phyloP scores from a whole-genome alignment of 2,888 invertebrate species.

The Macrophya alboannulata region DNA sequence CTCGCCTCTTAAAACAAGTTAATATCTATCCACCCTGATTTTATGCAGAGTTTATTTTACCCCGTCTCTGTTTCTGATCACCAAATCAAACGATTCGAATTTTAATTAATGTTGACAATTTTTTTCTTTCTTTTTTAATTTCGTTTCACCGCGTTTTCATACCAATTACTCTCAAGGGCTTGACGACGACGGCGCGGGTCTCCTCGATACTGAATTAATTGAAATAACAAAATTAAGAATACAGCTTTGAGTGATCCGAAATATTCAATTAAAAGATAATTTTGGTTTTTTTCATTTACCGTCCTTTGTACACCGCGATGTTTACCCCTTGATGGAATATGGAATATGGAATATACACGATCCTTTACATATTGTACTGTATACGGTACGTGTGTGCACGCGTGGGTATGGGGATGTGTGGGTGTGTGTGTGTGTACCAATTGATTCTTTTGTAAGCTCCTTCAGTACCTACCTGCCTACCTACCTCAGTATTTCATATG shows the following conservation, averaged over 20 bases:
- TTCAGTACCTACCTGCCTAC: not conserved
- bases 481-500: constrained; percentile 11
- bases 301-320: not conserved
- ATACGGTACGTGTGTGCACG: too few species aligned
- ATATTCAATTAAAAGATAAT: constrained; percentile 43
- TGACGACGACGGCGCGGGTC: not conserved
- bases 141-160: not conserved
- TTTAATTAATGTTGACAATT: constrained; percentile 36
- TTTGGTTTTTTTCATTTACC: not conserved
- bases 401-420: too few species aligned
- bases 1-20: not conserved
- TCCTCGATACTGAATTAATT: constrained; percentile 24
- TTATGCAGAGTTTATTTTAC: not conserved
- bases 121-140: not conserved
- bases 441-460: constrained; percentile 9
- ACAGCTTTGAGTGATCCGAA: constrained; percentile 13
- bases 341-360: too few species aligned
- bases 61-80: not conserved
- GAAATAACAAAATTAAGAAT: constrained; percentile 42
- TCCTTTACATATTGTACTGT: not conserved
- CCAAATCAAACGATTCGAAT: constrained; percentile 10
- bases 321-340: not conserved
- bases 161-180: constrained; percentile 43
- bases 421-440: not conserved
- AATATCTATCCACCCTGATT: not conserved